Evolutionary conservation across 2,888 invertebrate genomes (phyloP), one percentile per base, ranked within the genome.

Genomic region (Noctua pronuba): DNA sequence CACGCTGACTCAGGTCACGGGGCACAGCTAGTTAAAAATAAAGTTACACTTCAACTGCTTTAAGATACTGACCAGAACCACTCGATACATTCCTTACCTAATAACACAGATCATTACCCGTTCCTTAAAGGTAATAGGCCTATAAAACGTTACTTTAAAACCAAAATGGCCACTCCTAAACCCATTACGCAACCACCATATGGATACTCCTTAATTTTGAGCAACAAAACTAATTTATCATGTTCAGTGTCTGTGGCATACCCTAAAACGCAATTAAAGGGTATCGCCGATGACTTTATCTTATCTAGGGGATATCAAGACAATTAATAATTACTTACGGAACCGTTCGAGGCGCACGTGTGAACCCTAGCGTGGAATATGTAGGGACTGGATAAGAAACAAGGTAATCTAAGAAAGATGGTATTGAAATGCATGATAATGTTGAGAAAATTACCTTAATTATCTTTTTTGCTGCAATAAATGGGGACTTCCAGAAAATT

Each of bases 291-390:
- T 88, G 86, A 83, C 88, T 91, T 74, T 86, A 87, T 90, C 88
- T 90, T 92, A 91, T 92, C 91, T 60, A 60, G 35, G 82, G 78
- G 69, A 76, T 88, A 88, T 88, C 88, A 86, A 87, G 82, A 83
- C 83, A 80, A 90, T 89, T 89, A 91, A 89, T 90, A 88, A 91
- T 87, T 88, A 86, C 87, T 86, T 88, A 88, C 65, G 62, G 84
- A 80, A 84, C 86, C 85, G 79, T 80, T 83, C 62, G 84, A 64
- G 18, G 75, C 67, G 72, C 88, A 88, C 88, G 88, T 88, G 88
- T 88, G 82, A 85, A 74, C 80, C 60, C 35, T 73, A 49, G 62
- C 82, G 76, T 83, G 79, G 81, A 85, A 8, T 84, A 68, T 2
- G 28, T 21, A 11, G 38, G 35, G 6, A 31, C 24, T 81, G 86